Base-by-base conservation (phyloP, 1,140 invertebrate species). In the Amyelois transitella region DNA sequence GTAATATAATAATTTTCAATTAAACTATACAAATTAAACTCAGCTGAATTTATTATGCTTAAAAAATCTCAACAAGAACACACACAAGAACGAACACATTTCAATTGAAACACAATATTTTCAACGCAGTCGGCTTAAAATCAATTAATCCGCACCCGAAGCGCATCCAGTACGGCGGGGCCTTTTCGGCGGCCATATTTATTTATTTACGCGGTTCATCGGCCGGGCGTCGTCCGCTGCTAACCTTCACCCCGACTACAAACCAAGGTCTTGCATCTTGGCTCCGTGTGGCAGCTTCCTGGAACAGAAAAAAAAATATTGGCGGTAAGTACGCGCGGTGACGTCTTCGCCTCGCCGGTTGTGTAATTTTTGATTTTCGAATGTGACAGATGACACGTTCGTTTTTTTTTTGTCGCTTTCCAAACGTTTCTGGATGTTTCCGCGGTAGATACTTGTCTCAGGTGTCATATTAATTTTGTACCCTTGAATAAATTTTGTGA, bases 191-290 rank as follows among this genome's bases (percentile, higher is more conserved):
- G 22, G 53, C 53, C 49, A 51, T 57, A 69, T 72, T 58, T 75
- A 69, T 72, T 69, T 72, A 75, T 76, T 76, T 73, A 69, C 55
- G 43, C 53, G 52, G 75, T 72, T 77, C 75, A 69, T 69, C 66
- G 70, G 50, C 75, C 75, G 72, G 70, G 43, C 70, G 64, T 59
- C 64, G 69, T 43, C 64, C 73, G 58, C 10, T 25, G 21, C 10
- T 68, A 61, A 69, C 71, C 74, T 76, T 76, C 71, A 56, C 53
- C 53, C 44, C 24, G 14, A 22, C 49, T 47, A n/a, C 17, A 12
- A 22, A 18, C 18, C 53, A 60, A 60, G 58, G 58, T 60, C 53
- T 55, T 51, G 43, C 19, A 43, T 49, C n/a, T 20, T 47, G 44
- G 51, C 47, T 18, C 6, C 43, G 44, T 48, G 47, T 20, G 22